Evolutionary conservation across 92 coral and sea anemone genomes (phyloP).

Genomic region (Siderastrea radians): DNA sequence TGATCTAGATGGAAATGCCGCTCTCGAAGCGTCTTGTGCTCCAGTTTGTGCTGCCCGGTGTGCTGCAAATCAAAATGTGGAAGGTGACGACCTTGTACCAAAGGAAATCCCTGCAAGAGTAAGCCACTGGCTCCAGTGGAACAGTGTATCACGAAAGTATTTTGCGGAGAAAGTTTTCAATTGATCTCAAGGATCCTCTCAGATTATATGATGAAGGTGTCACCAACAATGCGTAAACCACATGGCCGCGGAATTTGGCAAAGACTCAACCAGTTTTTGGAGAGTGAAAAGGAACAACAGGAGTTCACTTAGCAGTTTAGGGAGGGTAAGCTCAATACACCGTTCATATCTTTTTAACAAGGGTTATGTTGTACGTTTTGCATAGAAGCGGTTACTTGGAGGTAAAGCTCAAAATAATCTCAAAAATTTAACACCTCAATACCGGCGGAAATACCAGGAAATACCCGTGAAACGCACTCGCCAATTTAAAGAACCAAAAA

Average conservation of each 20-base stretch:
- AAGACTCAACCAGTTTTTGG: neutral
- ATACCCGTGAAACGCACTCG: neutral
- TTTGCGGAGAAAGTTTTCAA: neutral
- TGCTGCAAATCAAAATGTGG: neutral
- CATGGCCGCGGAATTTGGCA: conserved; percentile 1
- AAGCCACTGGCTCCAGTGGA: neutral
- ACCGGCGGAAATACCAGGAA: conserved; percentile 10
- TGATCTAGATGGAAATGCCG: neutral
- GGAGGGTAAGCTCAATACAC: conserved; percentile 1
- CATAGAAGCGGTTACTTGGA: neutral
- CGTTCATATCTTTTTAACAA: neutral
- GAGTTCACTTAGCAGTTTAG: neutral
- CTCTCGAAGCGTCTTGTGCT: neutral
- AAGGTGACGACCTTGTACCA: neutral
- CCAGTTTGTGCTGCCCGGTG: neutral
- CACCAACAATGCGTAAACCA: neutral
- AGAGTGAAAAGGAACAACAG: neutral
- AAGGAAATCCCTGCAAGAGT: neutral
- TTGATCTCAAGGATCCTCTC: neutral
- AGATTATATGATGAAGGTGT: neutral
- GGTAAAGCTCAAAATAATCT: neutral
- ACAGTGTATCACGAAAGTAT: no score
- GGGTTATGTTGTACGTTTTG: no score
- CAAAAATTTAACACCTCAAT: neutral
- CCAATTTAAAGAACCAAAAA: no score